A percentile compares a stretch with the other conserved stretches of the same genome.
phyloP scores from a whole-genome alignment of 2,888 invertebrate species.

The Dicroscelio sp. region DNA sequence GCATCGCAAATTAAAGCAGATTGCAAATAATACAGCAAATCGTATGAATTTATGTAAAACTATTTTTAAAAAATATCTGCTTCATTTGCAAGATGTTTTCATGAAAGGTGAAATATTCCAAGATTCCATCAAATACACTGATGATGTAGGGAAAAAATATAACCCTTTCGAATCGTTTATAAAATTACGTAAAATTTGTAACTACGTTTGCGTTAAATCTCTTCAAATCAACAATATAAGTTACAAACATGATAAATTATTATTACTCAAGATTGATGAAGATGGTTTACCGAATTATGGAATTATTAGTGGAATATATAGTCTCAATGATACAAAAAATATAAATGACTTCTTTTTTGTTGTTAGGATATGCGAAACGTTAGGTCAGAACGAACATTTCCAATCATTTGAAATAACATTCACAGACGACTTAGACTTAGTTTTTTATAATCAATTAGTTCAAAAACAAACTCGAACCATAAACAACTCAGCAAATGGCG shows the following conservation, averaged over 20 bases:
- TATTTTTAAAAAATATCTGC: not conserved
- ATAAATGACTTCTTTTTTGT: not conserved
- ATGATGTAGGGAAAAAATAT: no score
- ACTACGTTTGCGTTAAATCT: no score
- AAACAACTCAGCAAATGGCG: not conserved
- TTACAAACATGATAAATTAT: no score
- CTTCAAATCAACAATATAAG: no score
- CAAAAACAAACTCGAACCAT: not conserved
- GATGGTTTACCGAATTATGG: not conserved
- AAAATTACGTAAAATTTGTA: no score
- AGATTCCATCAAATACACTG: not conserved
- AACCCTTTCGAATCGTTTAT: not conserved
- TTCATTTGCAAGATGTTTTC: constrained; percentile 23
- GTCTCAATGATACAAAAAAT: not conserved
- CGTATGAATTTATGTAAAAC: constrained; percentile 36
- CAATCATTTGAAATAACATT: not conserved
- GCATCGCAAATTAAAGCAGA: constrained; percentile 41
- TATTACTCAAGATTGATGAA: no score
- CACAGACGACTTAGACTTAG: not conserved
- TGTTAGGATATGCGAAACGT: not conserved
- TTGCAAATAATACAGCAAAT: not conserved
- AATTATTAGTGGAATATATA: not conserved
- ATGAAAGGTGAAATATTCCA: constrained; percentile 13
- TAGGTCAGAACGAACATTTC: not conserved
- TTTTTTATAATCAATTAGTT: no score